Conservation (phyloP, 2,888 invertebrate genomes). For the Rotaria socialis region DNA sequence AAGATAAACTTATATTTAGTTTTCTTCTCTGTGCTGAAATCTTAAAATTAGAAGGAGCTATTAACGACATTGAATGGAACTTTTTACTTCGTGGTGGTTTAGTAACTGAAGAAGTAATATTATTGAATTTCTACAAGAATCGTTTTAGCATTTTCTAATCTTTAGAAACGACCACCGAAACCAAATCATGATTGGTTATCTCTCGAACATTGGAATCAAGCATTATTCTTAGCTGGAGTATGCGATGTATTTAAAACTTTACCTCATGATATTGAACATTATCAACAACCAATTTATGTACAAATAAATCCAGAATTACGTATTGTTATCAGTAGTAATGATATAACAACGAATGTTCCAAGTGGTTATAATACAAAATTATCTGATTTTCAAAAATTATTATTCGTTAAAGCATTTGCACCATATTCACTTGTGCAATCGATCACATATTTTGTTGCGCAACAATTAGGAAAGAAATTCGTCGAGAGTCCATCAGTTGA, state of each 20-base stretch:
- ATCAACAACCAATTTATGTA: constrained; percentile 35
- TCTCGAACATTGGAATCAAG: constrained; percentile 71
- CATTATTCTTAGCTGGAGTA: constrained; percentile 66
- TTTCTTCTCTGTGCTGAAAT: constrained; percentile 75
- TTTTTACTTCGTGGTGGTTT: constrained; percentile 72
- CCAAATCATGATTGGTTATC: constrained; percentile 66
- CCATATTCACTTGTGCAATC: constrained; percentile 67
- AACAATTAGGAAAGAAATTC: constrained; percentile 72
- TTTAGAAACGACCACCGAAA: constrained; percentile 53
- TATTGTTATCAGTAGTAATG: not conserved
- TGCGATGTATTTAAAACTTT: constrained; percentile 61
- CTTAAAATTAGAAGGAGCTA: constrained; percentile 66
- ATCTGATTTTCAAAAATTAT: constrained; percentile 73
- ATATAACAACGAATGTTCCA: not conserved
- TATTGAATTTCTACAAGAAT: too few relatives aligned
- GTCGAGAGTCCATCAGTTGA: constrained; percentile 76
- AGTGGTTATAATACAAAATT: constrained; percentile 58
- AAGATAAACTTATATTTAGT: constrained; percentile 60
- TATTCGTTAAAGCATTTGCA: constrained; percentile 70
- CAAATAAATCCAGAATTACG: not conserved
- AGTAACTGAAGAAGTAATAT: constrained; percentile 51
- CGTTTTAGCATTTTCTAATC: too few relatives aligned
- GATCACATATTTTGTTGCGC: constrained; percentile 73
- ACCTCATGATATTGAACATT: constrained; percentile 51
- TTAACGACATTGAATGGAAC: constrained; percentile 69